These are phyloP conservation scores for Prunella fulvescens DNA, from an alignment of 2,113 vertebrate species.

Conservation along the genomic window DNA sequence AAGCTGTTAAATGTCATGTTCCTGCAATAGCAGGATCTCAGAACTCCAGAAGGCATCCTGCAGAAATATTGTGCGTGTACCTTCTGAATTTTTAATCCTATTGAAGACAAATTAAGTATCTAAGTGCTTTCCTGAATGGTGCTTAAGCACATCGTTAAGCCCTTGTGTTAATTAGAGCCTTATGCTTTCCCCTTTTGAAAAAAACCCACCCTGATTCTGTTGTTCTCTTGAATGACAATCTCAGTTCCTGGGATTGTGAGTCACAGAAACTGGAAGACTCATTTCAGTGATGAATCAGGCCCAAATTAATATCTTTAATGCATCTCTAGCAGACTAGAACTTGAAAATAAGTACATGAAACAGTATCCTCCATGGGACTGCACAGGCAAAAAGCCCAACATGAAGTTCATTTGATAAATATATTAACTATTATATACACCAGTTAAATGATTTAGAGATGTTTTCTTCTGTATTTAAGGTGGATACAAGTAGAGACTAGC, in stretches of 20 bases:
- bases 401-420: neutral
- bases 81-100: neutral
- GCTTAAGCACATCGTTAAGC: conserved; percentile 5
- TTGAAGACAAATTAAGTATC: conserved; percentile 36
- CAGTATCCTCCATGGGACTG: neutral
- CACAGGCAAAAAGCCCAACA: neutral
- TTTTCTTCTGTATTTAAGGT: neutral
- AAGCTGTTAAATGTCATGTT: neutral
- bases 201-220: neutral
- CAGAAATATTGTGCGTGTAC: neutral
- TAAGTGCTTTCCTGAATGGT: conserved; percentile 20
- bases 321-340: neutral
- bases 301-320: neutral
- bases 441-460: neutral
- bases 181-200: neutral
- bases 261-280: neutral
- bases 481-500: neutral
- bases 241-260: neutral
- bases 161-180: conserved; percentile 19
- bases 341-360: neutral
- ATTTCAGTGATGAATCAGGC: neutral
- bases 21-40: neutral
- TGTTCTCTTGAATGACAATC: neutral
- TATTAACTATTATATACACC: neutral
- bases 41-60: neutral